A percentile compares a stretch with the other conserved stretches of the same genome.
Conservation (phyloP, 2,888 invertebrate species). For the Ophioninae sp. region DNA sequence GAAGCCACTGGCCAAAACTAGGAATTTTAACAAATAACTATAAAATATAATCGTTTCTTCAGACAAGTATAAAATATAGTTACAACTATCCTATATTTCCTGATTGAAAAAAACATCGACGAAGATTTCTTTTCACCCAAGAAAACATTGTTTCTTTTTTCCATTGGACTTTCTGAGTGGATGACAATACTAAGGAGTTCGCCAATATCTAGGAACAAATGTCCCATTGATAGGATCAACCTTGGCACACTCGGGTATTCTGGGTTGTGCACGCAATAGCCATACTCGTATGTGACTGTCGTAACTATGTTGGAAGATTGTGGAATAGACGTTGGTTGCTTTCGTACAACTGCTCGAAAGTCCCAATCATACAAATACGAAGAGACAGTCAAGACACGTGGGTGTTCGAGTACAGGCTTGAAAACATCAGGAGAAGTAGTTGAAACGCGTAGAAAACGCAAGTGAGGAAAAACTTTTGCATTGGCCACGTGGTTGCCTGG, state of each 20-base stretch:
- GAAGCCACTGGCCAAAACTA: too few species aligned
- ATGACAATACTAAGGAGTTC: background rate
- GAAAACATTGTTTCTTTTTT: background rate
- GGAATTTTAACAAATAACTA: too few species aligned
- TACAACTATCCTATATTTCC: too few species aligned
- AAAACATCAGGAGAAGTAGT: slow-evolving; percentile 46
- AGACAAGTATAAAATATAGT: too few species aligned
- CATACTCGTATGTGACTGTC: slow-evolving; percentile 61
- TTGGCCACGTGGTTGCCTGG: slow-evolving; percentile 35
- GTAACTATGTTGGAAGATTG: slow-evolving; percentile 26
- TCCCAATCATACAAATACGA: slow-evolving; percentile 3
- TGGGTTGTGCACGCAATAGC: slow-evolving; percentile 62
- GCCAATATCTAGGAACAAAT: slow-evolving; percentile 59
- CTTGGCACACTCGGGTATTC: slow-evolving; percentile 71
- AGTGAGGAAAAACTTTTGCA: slow-evolving; percentile 9
- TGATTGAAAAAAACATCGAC: background rate
- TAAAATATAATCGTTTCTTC: too few species aligned
- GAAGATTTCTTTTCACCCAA: background rate
- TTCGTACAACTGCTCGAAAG: slow-evolving; percentile 54
- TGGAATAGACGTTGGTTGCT: slow-evolving; percentile 43
- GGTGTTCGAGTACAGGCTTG: slow-evolving; percentile 53
- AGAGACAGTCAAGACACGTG: background rate
- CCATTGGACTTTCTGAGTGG: slow-evolving; percentile 25
- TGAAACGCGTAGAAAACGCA: slow-evolving; percentile 8
- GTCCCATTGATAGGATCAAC: slow-evolving; percentile 64